Evolutionary conservation across 53 echinoderm and acorn worm species (phyloP), one percentile per base, ranked within the genome.

Genomic region (Pentamera pediparva): DNA sequence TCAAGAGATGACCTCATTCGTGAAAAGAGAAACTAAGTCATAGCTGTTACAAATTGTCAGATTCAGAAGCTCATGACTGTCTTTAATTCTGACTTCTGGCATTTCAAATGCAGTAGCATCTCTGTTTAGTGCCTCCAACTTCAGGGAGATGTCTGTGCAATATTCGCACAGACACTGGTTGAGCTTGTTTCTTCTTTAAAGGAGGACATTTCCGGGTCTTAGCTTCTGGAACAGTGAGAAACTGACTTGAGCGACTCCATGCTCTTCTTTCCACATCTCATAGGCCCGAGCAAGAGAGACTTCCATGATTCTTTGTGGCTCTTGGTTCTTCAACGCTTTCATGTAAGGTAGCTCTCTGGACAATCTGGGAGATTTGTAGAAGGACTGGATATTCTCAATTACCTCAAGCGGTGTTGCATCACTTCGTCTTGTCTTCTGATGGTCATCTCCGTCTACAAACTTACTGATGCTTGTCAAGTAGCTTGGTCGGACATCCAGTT

Each of bases 151-250:
- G 31, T 75, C 39, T 11, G 55, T 56, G 38, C 75, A 75, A 18
- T 19, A 33, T 39, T 75, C 75, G 24, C 75, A 75, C 13, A 75
- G 75, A 26, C 75, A 75, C 36, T 56, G 56, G 15, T 56, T 55
- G 35, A 75, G 56, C 25, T 22, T 41, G 24, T 30, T 75, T 32
- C 37, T 56, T 8, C 56, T 33, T 26, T 55, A 24, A 55, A 55
- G 55, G 12, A 35, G 52, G 29, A 83, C 70, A 79, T 65, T 48
- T 18, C 49, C 54, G 2, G 88, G 88, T 78, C 83, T 74, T 35
- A 83, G 69, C 45, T 83, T 87, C 55, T 48, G 70, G 74, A 87
- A 82, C 10, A 77, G 28, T 52, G 87, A 62, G 50, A 51, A 40
- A 13, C 82, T 43, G 37, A 87, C 70, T 72, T 72, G 41, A 37